Evolutionary conservation across 23 tunicate species (phyloP).

Genomic region (Ascidia mentula): DNA sequence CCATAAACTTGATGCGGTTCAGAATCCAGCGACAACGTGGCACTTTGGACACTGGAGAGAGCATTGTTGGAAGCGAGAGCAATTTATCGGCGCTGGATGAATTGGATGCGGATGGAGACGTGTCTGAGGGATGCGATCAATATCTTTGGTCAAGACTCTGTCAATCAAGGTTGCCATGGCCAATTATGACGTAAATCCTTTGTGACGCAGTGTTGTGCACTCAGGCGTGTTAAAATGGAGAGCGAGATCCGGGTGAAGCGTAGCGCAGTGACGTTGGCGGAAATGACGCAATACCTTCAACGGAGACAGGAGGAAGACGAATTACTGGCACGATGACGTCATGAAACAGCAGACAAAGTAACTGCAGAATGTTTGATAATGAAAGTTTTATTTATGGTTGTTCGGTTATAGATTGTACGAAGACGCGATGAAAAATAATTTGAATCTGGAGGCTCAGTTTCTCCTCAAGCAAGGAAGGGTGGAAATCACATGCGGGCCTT

Average conservation of each 20-base stretch:
- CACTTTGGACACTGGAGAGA: neutral
- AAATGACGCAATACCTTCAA: constrained; percentile 78
- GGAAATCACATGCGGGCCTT: constrained; percentile 72
- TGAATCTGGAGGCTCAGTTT: constrained; percentile 83
- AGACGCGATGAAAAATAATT: constrained; percentile 65
- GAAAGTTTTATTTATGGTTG: too few relatives aligned
- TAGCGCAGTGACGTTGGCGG: constrained; percentile 54
- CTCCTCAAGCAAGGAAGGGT: constrained; percentile 96
- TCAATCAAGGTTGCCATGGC: constrained; percentile 70
- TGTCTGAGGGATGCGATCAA: constrained; percentile 86
- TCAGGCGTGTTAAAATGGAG: constrained; percentile 59
- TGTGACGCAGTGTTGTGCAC: neutral
- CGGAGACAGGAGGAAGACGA: constrained; percentile 58
- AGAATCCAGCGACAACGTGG: neutral
- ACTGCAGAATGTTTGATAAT: neutral
- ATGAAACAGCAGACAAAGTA: constrained; percentile 71
- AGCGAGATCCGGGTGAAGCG: constrained; percentile 77
- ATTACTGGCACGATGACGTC: constrained; percentile 57
- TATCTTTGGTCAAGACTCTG: constrained; percentile 75
- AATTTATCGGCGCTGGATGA: constrained; percentile 40
- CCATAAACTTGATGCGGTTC: too few relatives aligned
- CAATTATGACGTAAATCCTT: too few relatives aligned
- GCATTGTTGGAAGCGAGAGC: neutral
- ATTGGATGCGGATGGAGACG: constrained; percentile 52
- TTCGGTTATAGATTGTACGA: constrained; percentile 45